phyloP scores from a whole-genome alignment of 2,797 vertebrate genomes.

The Allobates femoralis region DNA sequence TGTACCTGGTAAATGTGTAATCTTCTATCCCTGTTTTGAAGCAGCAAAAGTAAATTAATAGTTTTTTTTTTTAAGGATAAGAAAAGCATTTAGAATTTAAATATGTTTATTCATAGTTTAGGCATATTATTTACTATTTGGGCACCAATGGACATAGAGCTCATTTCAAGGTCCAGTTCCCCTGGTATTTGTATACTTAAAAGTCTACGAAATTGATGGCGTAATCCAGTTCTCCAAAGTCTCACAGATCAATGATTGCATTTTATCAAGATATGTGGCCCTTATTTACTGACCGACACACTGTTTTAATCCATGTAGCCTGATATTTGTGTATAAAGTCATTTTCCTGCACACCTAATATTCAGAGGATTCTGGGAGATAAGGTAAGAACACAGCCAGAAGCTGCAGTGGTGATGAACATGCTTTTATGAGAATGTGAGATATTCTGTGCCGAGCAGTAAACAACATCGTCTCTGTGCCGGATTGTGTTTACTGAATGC shows the following conservation, averaged over 20 bases:
- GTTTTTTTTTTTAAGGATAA: not conserved
- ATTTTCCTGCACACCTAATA: not conserved
- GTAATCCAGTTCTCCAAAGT: not conserved
- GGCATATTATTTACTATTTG: not conserved
- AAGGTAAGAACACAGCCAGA: not conserved
- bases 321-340: not conserved
- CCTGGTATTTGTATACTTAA: not conserved
- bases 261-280: not conserved
- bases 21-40: not conserved
- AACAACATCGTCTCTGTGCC: conserved; percentile 68
- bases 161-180: not conserved
- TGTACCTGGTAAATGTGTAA: not conserved
- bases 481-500: conserved; percentile 65
- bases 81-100: not conserved
- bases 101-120: not conserved
- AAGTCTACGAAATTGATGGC: not conserved
- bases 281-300: not conserved
- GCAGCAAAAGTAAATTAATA: conserved; percentile 3
- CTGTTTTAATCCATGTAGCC: not conserved
- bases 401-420: conserved; percentile 22
- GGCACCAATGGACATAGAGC: not conserved
- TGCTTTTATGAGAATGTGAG: conserved; percentile 48
- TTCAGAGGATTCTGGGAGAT: not conserved
- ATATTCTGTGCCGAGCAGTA: conserved; percentile 37
- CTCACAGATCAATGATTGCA: not conserved